Conservation (phyloP, 2,113 vertebrate genomes). For the Myiagra hebetior region DNA sequence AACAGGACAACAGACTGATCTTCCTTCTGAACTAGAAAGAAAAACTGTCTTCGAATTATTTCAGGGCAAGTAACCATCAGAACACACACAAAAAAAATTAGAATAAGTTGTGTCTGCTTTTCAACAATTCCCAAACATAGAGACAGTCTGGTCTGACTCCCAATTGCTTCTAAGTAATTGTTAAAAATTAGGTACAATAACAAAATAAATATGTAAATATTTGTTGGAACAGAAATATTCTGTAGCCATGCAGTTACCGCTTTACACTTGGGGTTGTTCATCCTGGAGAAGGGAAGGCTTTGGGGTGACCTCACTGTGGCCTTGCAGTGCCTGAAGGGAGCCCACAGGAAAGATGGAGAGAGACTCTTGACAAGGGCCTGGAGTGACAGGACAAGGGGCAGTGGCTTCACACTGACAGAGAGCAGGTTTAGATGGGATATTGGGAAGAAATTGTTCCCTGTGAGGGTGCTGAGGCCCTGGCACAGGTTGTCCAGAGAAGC, state of each 20-base stretch:
- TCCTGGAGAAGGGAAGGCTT: not conserved
- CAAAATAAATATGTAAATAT: not conserved
- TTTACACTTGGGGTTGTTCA: not conserved
- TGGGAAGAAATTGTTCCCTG: accelerated
- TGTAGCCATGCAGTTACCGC: not conserved
- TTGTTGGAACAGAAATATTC: not conserved
- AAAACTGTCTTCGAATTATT: not conserved
- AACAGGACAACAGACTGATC: not conserved
- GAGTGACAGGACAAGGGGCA: not conserved
- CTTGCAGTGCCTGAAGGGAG: not conserved
- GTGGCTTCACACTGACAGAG: not conserved
- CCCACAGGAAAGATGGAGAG: not conserved
- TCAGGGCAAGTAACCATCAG: not conserved
- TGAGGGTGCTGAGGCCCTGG: not conserved
- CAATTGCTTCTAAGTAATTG: not conserved
- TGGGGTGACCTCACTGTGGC: not conserved
- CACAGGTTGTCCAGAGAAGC: accelerated
- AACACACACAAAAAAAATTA: not conserved
- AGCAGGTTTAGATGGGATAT: accelerated
- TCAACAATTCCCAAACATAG: not conserved
- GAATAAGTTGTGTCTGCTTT: not conserved
- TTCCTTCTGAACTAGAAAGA: not conserved
- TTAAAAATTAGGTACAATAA: not conserved
- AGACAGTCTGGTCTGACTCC: not conserved
- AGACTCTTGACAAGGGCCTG: not conserved